phyloP scores from a whole-genome alignment of 2,888 invertebrate species.

The Rhagonycha lutea region DNA sequence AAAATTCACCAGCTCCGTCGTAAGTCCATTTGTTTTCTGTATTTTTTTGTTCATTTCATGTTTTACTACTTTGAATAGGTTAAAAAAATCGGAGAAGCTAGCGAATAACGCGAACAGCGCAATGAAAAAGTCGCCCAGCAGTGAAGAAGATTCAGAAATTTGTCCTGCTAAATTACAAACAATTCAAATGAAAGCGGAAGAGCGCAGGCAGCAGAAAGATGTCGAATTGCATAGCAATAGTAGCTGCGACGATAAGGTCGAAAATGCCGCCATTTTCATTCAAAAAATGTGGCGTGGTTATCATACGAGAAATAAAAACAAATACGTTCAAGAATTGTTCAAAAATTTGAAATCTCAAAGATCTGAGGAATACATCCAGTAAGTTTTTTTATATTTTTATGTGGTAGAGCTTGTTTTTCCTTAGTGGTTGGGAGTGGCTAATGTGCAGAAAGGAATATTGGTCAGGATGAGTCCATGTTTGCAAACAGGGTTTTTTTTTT shows the following conservation, averaged over 20 bases:
- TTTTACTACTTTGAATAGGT: background rate
- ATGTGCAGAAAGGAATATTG: too few relatives aligned
- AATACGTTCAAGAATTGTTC: constrained; percentile 64
- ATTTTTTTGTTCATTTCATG: background rate
- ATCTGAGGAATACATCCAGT: constrained; percentile 84
- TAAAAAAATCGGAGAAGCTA: constrained; percentile 31
- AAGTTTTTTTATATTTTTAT: constrained; percentile 47
- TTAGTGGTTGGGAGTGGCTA: too few relatives aligned
- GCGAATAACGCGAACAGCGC: constrained; percentile 38
- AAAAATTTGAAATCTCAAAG: constrained; percentile 76
- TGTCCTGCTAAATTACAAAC: constrained; percentile 69
- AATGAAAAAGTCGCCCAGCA: constrained; percentile 52
- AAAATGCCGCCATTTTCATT: constrained; percentile 73
- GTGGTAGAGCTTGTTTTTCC: too few relatives aligned
- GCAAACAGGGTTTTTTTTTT: too few relatives aligned
- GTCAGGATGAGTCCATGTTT: too few relatives aligned
- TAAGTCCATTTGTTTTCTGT: background rate
- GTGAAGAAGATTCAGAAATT: constrained; percentile 70
- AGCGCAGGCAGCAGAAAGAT: constrained; percentile 48
- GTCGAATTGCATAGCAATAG: constrained; percentile 42
- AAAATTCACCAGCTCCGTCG: constrained; percentile 11
- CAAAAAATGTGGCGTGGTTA: constrained; percentile 89
- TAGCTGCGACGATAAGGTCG: constrained; percentile 51
- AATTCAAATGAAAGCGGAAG: constrained; percentile 65
- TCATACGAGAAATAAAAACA: constrained; percentile 73